Evolutionary conservation across 2,797 vertebrate species (phyloP), one percentile per base, ranked within the genome.

Genomic region (Meriones psammophilus): DNA sequence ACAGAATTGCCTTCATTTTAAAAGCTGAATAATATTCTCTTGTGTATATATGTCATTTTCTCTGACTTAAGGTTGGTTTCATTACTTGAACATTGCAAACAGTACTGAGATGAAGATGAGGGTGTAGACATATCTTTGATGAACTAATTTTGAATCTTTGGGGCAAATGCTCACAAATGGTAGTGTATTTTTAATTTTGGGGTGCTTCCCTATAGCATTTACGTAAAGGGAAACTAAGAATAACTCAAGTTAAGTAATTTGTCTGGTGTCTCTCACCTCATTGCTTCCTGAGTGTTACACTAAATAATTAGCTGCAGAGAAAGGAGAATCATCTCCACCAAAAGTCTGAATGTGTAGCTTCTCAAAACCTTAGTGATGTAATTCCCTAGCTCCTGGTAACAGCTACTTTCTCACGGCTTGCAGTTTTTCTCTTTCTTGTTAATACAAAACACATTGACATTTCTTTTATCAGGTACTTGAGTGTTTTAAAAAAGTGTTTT

Each of bases 391-490:
- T 39, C 58, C n/a, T 62, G 60, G 92, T 22, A 36, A 92, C 26
- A 66, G 39, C 50, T 46, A 4, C 36, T 33, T 54, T 26, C 69
- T 84, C 64, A 84, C 91, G 87, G 62, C 13, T 28, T 30, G 4
- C 22, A 88, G 60, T 64, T 89, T 94, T 66, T 64, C 13, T 83
- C 36, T 69, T 86, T 91, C 84, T 97, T 74, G 33, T 64, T 94
- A 74, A 60, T 91, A 39, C 33, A 77, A 94, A 97, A 92, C 39
- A 85, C 46, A 92, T 54, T 95, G 69, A 85, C 80, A 92, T 97
- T 94, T 92, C 50, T 78, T 94, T 97, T 89, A 94, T 95, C 86
- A 80, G 69, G 46, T 28, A 64, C 71, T 92, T 93, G 54, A 89
- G 36, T 94, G 14, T 58, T 95, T 8, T 77, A 80, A 95, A 92